Conservation (phyloP, 2,888 invertebrate genomes). For the Ochropleura leucogaster region DNA sequence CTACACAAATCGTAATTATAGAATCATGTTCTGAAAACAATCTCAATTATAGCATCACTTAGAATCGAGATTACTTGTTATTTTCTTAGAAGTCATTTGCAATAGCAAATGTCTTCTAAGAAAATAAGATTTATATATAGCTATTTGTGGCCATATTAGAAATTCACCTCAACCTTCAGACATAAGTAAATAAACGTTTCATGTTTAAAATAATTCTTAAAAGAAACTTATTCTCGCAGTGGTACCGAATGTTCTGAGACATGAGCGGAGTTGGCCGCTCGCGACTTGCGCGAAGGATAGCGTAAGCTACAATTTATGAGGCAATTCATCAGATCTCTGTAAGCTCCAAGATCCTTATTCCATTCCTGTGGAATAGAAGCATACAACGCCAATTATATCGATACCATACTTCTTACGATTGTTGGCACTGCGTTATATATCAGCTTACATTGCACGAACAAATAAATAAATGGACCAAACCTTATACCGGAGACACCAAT, state of each 20-base stretch:
- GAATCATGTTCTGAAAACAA: conserved; percentile 7
- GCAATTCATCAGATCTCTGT: conserved; percentile 79
- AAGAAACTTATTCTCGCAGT: conserved; percentile 64
- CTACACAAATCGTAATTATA: background rate
- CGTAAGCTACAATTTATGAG: conserved; percentile 78
- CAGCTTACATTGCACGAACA: conserved; percentile 22
- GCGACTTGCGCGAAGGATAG: conserved; percentile 71
- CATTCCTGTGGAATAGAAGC: conserved; percentile 67
- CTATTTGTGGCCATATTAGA: background rate
- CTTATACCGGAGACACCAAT: background rate
- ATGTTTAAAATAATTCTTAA: conserved; percentile 53
- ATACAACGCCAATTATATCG: conserved; percentile 68
- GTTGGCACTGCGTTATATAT: conserved; percentile 40
- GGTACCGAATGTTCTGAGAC: conserved; percentile 71
- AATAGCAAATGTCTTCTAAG: background rate
- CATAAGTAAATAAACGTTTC: conserved; percentile 24
- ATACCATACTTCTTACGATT: conserved; percentile 59
- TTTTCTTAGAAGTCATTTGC: no score
- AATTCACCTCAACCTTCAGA: background rate
- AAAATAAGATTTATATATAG: background rate
- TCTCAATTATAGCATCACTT: no score
- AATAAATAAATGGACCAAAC: background rate
- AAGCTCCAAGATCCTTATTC: conserved; percentile 71
- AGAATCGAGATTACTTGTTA: no score
- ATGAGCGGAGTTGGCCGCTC: conserved; percentile 65